A percentile compares a stretch with the other conserved stretches of the same genome.
Evolutionary conservation across 30 jellyfish, hydroid and myxozoan genomes (phyloP).

Genomic region (Rhopilema esculentum): DNA sequence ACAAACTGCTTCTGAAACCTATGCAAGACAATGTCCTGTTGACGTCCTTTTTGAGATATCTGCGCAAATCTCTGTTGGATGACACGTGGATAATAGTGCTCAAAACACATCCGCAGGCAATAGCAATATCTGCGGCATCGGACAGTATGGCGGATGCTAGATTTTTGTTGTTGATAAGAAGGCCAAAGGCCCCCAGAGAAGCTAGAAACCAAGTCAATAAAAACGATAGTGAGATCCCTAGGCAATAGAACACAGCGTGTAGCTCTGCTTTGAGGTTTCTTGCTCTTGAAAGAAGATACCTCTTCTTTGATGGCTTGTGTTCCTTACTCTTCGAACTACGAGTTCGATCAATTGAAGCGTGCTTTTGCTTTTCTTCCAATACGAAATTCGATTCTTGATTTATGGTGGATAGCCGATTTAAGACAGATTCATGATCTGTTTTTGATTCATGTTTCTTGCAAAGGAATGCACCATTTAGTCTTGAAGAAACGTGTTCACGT

Average conservation of each 20-base stretch:
- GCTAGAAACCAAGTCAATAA: slow-evolving; percentile 30
- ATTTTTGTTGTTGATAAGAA: slow-evolving; percentile 3
- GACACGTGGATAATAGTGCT: slow-evolving; percentile 27
- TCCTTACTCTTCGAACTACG: background rate
- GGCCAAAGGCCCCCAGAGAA: slow-evolving; percentile 40
- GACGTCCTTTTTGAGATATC: background rate
- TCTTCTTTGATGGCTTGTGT: background rate
- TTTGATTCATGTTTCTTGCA: too few relatives aligned
- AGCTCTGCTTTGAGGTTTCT: background rate
- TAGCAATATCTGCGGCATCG: slow-evolving; percentile 34
- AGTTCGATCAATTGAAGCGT: background rate
- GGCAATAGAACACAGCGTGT: background rate
- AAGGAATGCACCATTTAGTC: too few relatives aligned
- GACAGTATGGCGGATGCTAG: slow-evolving; percentile 10
- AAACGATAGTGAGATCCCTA: slow-evolving; percentile 30
- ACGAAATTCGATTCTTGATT: too few relatives aligned
- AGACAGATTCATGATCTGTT: too few relatives aligned
- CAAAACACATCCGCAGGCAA: slow-evolving; percentile 14
- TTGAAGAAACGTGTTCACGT: too few relatives aligned
- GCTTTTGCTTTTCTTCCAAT: background rate
- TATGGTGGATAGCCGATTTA: too few relatives aligned
- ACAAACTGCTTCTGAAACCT: background rate
- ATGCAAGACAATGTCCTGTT: background rate
- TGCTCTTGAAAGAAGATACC: background rate
- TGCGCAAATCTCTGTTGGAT: slow-evolving; percentile 32